phyloP scores from a whole-genome alignment of 2,888 invertebrate species.

The Lithosia quadra region DNA sequence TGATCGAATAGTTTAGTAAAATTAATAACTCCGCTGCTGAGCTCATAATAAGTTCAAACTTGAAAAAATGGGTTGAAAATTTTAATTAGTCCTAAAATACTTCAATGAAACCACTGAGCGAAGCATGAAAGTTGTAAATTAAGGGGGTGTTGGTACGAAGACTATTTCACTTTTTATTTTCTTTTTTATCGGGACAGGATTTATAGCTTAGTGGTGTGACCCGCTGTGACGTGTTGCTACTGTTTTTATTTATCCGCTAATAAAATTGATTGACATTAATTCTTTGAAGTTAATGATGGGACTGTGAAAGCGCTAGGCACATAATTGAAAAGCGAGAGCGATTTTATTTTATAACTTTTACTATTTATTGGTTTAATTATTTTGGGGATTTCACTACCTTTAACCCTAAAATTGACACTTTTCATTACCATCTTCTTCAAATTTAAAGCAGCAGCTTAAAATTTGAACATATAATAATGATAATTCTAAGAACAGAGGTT shows the following conservation, averaged over 20 bases:
- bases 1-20: slow-evolving; percentile 66
- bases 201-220: slow-evolving; percentile 68
- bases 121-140: slow-evolving; percentile 74
- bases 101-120: slow-evolving; percentile 74
- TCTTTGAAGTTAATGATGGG: slow-evolving; percentile 64
- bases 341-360: not conserved
- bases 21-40: slow-evolving; percentile 65
- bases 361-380: not conserved
- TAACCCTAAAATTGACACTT: no score
- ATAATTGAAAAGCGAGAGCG: slow-evolving; percentile 46
- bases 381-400: not conserved
- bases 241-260: slow-evolving; percentile 80
- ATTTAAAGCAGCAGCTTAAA: no score
- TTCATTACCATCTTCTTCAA: no score
- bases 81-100: slow-evolving; percentile 81
- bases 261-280: slow-evolving; percentile 83
- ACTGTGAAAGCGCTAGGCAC: slow-evolving; percentile 41
- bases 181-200: slow-evolving; percentile 64
- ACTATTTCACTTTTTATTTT: slow-evolving; percentile 38
- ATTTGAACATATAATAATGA: no score
- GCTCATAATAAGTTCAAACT: slow-evolving; percentile 49
- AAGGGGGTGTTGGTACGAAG: slow-evolving; percentile 44
- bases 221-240: slow-evolving; percentile 67
- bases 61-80: slow-evolving; percentile 60
- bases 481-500: no score